Base-by-base conservation (phyloP, 2,113 vertebrate species). In the Hydrolagus affinis region DNA sequence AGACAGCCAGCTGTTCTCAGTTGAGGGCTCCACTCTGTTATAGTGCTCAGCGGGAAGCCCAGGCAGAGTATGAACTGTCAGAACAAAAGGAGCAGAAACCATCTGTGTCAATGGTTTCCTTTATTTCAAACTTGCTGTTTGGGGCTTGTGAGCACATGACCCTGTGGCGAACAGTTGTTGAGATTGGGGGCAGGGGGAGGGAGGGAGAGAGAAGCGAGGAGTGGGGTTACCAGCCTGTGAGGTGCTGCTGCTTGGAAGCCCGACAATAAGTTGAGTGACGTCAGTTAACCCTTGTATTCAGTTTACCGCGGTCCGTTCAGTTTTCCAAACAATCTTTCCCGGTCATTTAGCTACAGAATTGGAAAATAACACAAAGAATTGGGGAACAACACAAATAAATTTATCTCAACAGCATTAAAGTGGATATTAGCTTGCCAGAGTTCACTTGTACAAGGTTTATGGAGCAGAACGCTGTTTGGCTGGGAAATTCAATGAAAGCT, bases 281-380 rank as follows among this genome's bases (percentile, higher is more conserved):
- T 6, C 28, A 83, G 32, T 66, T 21, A 68, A 60, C 60, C 19
- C 17, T 21, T 4, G 30, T 23, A 30, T 15, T 83, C 4, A 83
- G 73, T 66, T 83, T 32, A 68, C 28, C 10, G 0, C 25, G 23
- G 3, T 19, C 25, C 60, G 14, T 92, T 88, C 90, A 91, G 44
- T 44, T 92, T 93, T 94, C 94, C 96, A 95, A 96, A 96, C 95
- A 96, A 96, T 95, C 96, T 97, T 97, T 96, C 93, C 94, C 96
- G 95, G 95, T 96, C 95, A 96, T 94, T 95, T 93, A 91, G 95
- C 96, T n/a, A n/a, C 94, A 96, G 95, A 96, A 94, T 94, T 0
- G 91, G 11, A 11, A 14, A 25, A 3, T 96, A 96, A 94, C 96
- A 96, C 59, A 97, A 95, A 96, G 95, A 96, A 94, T 94, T 0